phyloP scores from a whole-genome alignment of 2,113 vertebrate species.

The Caranx melampygus region DNA sequence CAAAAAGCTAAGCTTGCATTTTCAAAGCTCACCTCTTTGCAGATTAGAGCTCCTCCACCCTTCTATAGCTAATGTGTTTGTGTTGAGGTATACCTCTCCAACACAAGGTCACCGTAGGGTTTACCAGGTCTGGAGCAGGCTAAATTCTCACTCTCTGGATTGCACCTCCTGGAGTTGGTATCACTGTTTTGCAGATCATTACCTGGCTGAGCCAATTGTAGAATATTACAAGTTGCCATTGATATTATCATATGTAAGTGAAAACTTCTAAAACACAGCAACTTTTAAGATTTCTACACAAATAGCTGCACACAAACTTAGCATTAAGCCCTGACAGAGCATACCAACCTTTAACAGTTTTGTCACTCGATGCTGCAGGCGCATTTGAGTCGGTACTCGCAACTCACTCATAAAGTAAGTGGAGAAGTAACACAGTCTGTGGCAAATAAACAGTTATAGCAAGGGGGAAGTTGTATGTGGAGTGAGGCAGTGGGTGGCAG shows the following conservation, averaged over 20 bases:
- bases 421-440: conserved; percentile 16
- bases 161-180: neutral
- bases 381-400: neutral
- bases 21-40: conserved; percentile 1
- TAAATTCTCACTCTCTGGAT: neutral
- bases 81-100: neutral
- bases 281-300: neutral
- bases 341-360: neutral
- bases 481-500: conserved; percentile 48
- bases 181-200: conserved; percentile 3
- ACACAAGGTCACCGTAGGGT: conserved; percentile 4
- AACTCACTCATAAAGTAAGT: neutral
- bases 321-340: neutral
- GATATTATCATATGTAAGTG: neutral
- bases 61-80: neutral
- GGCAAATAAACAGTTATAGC: conserved; percentile 14
- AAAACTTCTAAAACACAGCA: neutral
- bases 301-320: no score
- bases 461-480: conserved; percentile 47
- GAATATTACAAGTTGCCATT: neutral
- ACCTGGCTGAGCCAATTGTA: neutral
- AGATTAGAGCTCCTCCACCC: neutral
- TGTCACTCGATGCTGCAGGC: fast-evolving
- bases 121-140: neutral
- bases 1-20: conserved; percentile 22